Conservation (phyloP, 2,888 invertebrate species). For the Chymomyza amoena region DNA sequence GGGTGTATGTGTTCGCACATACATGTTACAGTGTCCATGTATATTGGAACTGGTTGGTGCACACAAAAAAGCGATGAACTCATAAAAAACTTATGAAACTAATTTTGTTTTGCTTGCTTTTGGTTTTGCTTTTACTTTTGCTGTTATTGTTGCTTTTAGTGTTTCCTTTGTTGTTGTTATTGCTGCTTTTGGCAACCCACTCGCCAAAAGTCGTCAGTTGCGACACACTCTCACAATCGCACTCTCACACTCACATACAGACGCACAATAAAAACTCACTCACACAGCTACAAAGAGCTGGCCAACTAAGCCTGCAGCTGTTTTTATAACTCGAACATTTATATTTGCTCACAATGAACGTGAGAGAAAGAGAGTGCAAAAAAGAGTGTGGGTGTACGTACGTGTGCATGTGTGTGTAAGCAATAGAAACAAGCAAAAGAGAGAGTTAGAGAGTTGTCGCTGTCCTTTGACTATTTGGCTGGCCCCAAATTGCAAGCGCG, state of each 20-base stretch:
- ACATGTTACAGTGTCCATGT: slow-evolving; percentile 26
- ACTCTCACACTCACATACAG: slow-evolving; percentile 10
- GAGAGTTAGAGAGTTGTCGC: slow-evolving; percentile 2
- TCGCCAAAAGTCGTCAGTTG: slow-evolving; percentile 43
- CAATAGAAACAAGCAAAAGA: background rate
- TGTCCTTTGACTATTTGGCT: slow-evolving; percentile 61
- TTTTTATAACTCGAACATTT: slow-evolving; percentile 52
- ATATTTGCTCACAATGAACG: slow-evolving; percentile 26
- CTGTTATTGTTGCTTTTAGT: slow-evolving; percentile 12
- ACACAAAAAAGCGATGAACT: slow-evolving; percentile 70
- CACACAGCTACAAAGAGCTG: slow-evolving; percentile 16
- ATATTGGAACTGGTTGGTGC: slow-evolving; percentile 28
- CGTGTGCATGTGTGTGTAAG: background rate
- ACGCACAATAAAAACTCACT: slow-evolving; percentile 7
- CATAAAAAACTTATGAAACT: slow-evolving; percentile 74
- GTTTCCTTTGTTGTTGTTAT: slow-evolving; percentile 17
- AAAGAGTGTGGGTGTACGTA: slow-evolving; percentile 21
- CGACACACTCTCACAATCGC: slow-evolving; percentile 22
- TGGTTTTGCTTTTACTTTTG: slow-evolving; percentile 62
- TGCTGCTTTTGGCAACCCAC: slow-evolving; percentile 52
- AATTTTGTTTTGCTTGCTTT: slow-evolving; percentile 71
- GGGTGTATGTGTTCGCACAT: background rate
- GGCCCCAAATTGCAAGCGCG: slow-evolving; percentile 18
- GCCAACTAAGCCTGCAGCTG: slow-evolving; percentile 20
- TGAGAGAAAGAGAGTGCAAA: background rate